A percentile compares a stretch with the other conserved stretches of the same genome.
Evolutionary conservation across 2,113 vertebrate species (phyloP).

Genomic region (Glaucomys volans): DNA sequence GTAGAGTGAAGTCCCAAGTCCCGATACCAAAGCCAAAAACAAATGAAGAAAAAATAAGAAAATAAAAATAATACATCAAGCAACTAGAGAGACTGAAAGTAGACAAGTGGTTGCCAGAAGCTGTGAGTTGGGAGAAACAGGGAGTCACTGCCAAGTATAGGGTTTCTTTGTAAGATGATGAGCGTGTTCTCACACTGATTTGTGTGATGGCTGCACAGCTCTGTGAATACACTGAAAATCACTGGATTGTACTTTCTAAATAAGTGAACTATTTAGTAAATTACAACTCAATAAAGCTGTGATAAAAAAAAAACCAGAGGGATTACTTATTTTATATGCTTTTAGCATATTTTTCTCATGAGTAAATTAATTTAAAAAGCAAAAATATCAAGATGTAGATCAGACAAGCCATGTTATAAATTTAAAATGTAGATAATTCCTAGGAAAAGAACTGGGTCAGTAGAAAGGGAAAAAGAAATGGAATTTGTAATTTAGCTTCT

Average conservation of each 20-base stretch:
- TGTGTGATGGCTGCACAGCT: background rate
- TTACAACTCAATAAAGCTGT: background rate
- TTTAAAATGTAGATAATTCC: background rate
- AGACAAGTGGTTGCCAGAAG: background rate
- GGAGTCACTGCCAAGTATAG: background rate
- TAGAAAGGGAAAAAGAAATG: background rate
- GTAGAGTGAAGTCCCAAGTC: no score
- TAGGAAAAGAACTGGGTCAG: background rate
- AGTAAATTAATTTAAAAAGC: constrained; percentile 8
- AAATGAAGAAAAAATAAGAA: no score
- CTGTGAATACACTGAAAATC: background rate
- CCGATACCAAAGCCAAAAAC: no score
- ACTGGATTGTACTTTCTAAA: background rate
- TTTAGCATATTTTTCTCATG: background rate
- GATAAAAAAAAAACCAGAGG: no score
- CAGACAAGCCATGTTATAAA: background rate
- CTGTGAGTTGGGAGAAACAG: background rate
- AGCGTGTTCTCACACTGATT: background rate
- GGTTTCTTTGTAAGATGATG: background rate
- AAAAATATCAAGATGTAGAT: background rate
- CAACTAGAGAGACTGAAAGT: background rate
- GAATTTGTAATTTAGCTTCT: background rate
- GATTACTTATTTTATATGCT: no score
- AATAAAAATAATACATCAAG: background rate
- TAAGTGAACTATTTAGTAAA: background rate